Base-by-base conservation (phyloP, 2,797 vertebrate genomes). In the Columba guinea region DNA sequence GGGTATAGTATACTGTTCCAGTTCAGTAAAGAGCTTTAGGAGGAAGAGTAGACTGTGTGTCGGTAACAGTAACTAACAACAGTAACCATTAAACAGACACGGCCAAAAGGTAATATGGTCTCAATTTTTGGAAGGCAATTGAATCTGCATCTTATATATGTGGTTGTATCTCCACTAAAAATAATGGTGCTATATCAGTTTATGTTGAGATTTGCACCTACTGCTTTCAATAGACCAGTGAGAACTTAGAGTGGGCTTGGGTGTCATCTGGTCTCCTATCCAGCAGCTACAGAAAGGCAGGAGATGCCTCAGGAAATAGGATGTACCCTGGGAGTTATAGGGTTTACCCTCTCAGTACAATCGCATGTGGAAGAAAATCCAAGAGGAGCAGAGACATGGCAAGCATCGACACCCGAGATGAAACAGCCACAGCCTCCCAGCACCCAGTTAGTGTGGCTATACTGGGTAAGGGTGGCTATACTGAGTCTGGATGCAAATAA, bases 331-430 rank as follows among this genome's bases (percentile, higher is more conserved):
- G 13, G 18, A 69, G 7, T 37, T 65, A 34, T n/a, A 41, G 53
- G 28, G 9, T 68, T 87, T 80, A 34, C 58, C 60, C 2, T 2
- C 19, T 46, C 37, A 30, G 34, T 27, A 12, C 26, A 44, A 11
- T 5, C 1, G 0, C 3, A 3, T 53, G 49, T 5, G 3, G 28
- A 74, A n/a, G 18, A 49, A 34, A 14, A 11, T 85, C 24, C 30
- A 14, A 87, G 80, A 71, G 32, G 19, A 74, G 20, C 71, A 63
- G 51, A 7, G 58, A 15, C 28, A 24, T 6, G 5, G 3, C 7
- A 9, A 24, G 9, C 22, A 14, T 22, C n/a, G 37, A 32, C 5
- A 55, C 12, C 15, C 18, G 5, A 28, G 2, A 2, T 1, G 2
- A 56, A 77, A 49, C 0, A 59, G n/a, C 17, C 9, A 22, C 30